phyloP scores from a whole-genome alignment of 1,140 invertebrate genomes.

The Cyrtorhinus lividipennis region DNA sequence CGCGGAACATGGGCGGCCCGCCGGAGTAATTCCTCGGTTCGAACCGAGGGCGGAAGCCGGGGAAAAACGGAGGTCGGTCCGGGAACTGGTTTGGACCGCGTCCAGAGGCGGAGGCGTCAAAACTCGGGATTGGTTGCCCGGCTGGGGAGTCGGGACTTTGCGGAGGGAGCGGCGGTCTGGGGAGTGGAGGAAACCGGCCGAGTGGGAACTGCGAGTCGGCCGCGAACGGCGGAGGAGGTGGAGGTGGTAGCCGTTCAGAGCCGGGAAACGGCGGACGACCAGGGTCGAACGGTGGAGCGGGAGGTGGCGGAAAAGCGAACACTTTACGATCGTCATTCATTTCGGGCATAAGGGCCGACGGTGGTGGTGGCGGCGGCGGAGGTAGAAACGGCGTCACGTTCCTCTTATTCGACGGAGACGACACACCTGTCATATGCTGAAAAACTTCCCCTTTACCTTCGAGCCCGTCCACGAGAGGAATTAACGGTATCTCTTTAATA shows the following conservation, averaged over 20 bases:
- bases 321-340: background rate
- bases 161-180: background rate
- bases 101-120: background rate
- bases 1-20: conserved; percentile 33
- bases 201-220: background rate
- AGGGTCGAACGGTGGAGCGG: background rate
- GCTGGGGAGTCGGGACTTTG: background rate
- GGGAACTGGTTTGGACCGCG: background rate
- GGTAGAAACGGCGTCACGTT: background rate
- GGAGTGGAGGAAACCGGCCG: background rate
- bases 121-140: conserved; percentile 24
- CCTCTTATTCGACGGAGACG: background rate
- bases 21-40: conserved; percentile 27
- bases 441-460: background rate
- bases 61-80: background rate
- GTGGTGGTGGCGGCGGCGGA: too few species aligned
- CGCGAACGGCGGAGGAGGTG: background rate
- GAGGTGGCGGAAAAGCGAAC: background rate
- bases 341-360: background rate
- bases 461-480: background rate
- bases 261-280: background rate
- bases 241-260: background rate
- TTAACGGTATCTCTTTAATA: background rate
- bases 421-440: background rate
- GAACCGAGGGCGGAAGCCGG: background rate